A percentile compares a stretch with the other conserved stretches of the same genome.
Evolutionary conservation across 2,797 vertebrate species (phyloP).

Genomic region (Xerus rutilus): DNA sequence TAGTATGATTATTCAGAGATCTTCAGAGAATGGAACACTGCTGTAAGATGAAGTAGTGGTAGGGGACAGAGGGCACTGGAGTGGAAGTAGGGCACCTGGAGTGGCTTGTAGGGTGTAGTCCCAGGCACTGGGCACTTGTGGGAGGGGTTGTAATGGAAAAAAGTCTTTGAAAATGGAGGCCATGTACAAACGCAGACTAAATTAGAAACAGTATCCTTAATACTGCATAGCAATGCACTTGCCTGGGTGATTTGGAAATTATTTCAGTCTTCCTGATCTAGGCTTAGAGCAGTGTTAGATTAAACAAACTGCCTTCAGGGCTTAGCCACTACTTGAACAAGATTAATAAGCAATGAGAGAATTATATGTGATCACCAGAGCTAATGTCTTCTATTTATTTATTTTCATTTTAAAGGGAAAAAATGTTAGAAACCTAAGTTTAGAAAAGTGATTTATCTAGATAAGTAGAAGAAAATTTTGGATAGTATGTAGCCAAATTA

Average conservation of each 20-base stretch:
- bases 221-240: background rate
- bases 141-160: background rate
- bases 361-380: background rate
- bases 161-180: background rate
- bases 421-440: background rate
- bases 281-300: background rate
- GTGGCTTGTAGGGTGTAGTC: background rate
- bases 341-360: background rate
- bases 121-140: background rate
- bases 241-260: background rate
- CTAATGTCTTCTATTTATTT: background rate
- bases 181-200: background rate
- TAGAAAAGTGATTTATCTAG: background rate
- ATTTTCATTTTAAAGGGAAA: background rate
- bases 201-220: background rate
- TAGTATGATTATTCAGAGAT: background rate
- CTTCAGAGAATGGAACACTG: background rate
- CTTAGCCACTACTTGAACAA: background rate
- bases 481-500: background rate
- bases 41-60: background rate
- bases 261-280: background rate
- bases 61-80: accelerated
- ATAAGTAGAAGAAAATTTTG: background rate
- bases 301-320: background rate
- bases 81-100: accelerated